phyloP scores from a whole-genome alignment of 2,797 vertebrate genomes.

The Tangara arthus region DNA sequence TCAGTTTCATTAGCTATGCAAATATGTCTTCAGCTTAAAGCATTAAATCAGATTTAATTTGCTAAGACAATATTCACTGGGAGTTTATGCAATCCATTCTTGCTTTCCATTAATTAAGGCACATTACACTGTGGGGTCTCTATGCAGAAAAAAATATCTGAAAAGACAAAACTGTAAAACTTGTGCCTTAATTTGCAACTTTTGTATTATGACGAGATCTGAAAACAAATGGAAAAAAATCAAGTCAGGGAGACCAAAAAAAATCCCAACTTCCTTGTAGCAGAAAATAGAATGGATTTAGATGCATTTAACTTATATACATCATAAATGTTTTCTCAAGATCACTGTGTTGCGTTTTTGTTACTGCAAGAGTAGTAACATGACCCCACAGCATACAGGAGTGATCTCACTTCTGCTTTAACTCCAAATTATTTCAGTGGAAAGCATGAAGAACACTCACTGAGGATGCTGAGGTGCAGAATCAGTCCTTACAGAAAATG shows the following conservation, averaged over 20 bases:
- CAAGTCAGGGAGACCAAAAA: background rate
- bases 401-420: background rate
- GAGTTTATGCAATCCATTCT: conserved; percentile 17
- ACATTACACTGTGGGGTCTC: background rate
- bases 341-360: background rate
- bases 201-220: background rate
- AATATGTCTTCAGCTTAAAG: conserved; percentile 57
- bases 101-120: conserved; percentile 15
- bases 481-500: background rate
- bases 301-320: background rate
- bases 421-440: background rate
- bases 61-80: conserved; percentile 20
- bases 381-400: fast-evolving
- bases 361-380: background rate
- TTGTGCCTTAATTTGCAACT: background rate
- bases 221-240: background rate
- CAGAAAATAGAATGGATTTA: background rate
- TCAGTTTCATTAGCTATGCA: conserved; percentile 64
- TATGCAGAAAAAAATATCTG: background rate
- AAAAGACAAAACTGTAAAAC: background rate
- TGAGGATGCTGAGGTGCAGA: background rate
- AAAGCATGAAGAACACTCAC: background rate
- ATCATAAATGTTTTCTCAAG: background rate
- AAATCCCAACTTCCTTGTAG: background rate
- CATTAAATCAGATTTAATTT: conserved; percentile 67